Evolutionary conservation across 2,113 vertebrate genomes (phyloP).

Genomic region (Lampris megalopsis): DNA sequence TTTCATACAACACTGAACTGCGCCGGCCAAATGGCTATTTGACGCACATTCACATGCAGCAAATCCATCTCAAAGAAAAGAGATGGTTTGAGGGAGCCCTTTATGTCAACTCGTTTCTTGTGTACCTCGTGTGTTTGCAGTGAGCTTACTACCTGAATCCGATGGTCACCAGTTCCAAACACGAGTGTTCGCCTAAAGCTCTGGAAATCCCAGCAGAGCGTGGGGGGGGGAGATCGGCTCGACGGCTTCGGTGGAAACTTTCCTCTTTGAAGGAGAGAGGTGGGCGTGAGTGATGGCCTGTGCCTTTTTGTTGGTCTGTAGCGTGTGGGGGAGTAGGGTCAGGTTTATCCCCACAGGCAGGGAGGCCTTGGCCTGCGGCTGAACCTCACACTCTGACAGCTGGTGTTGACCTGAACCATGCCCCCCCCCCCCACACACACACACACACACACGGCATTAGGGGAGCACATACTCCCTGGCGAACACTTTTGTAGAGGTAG

Average conservation of each 20-base stretch:
- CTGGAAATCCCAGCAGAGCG: conserved; percentile 63
- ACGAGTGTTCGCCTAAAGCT: conserved; percentile 53
- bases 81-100: conserved; percentile 19
- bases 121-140: conserved; percentile 7
- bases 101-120: conserved; percentile 28
- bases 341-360: conserved; percentile 72
- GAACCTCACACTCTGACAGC: conserved; percentile 80
- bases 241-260: conserved; percentile 49
- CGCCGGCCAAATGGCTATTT: background rate
- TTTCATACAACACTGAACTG: background rate
- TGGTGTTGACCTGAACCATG: conserved; percentile 79
- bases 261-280: conserved; percentile 60
- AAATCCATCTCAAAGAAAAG: background rate
- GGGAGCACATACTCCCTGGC: conserved; percentile 34
- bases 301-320: conserved; percentile 19
- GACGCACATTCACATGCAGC: background rate
- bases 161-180: conserved; percentile 21
- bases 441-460: conserved; percentile 22
- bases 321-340: conserved; percentile 49
- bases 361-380: conserved; percentile 77
- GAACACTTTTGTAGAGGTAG: conserved; percentile 8
- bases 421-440: conserved; percentile 36
- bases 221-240: conserved; percentile 29
- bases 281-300: conserved; percentile 38
- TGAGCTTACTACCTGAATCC: conserved; percentile 10